Evolutionary conservation across 2,888 invertebrate genomes (phyloP).

Genomic region (Tridacna gigas): DNA sequence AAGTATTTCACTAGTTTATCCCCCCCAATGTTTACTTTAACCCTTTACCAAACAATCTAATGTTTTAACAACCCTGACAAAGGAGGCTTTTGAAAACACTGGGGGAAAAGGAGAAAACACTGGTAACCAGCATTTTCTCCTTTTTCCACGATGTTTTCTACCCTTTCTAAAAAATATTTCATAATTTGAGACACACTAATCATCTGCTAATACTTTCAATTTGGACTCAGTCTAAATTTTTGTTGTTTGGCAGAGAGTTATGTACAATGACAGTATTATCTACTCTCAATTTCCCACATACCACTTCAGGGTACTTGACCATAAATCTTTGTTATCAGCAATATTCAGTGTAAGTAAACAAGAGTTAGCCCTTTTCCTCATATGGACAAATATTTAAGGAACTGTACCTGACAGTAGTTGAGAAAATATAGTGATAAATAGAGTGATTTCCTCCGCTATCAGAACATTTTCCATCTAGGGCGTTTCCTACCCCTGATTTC

Average conservation of each 20-base stretch:
- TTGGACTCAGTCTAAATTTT: too few relatives aligned
- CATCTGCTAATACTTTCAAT: too few relatives aligned
- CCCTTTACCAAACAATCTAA: neutral
- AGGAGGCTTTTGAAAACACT: neutral
- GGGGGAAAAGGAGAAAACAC: neutral
- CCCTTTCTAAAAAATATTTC: neutral
- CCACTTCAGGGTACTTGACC: conserved; percentile 22
- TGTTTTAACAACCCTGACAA: neutral
- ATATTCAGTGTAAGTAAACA: conserved; percentile 32
- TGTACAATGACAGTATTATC: conserved; percentile 19
- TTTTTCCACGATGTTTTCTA: neutral
- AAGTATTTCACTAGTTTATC: too few relatives aligned
- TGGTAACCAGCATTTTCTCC: neutral
- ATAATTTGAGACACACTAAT: too few relatives aligned
- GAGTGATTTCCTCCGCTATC: too few relatives aligned
- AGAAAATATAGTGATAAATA: too few relatives aligned
- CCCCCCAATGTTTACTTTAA: neutral
- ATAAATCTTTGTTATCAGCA: conserved; percentile 29
- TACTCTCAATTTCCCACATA: conserved; percentile 15
- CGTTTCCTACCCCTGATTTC: too few relatives aligned
- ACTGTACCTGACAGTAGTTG: too few relatives aligned
- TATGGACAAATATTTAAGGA: too few relatives aligned
- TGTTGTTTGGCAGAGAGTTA: neutral
- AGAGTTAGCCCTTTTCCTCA: neutral
- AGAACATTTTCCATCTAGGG: too few relatives aligned